Base-by-base conservation (phyloP, 1,140 invertebrate species). In the Ridgeia piscesae region DNA sequence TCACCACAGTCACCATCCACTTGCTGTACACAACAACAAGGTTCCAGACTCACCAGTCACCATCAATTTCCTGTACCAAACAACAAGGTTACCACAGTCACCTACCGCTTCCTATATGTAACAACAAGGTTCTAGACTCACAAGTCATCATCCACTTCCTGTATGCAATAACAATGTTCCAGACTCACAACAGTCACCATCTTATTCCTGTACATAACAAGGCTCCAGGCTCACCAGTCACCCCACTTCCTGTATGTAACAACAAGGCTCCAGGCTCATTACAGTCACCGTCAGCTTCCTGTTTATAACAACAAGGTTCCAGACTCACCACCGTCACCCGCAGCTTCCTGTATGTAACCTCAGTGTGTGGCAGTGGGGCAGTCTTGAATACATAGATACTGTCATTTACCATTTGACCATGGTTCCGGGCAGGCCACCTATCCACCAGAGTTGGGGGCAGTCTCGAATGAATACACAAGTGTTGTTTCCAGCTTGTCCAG, bases 121-220 rank as follows among this genome's bases (percentile, higher is more conserved):
- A 21, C 33, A 34, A 88, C 50, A 31, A n/a, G n/a, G n/a, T n/a
- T n/a, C n/a, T n/a, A n/a, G n/a, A n/a, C n/a, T n/a, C n/a, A n/a
- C n/a, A n/a, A 6, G 98, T 98, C 91, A 99, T 96, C 95, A 97
- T 97, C 94, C 97, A 96, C 42, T 98, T 97, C 1, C 97, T 98
- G 94, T 50, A 50, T 58, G 96, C 95, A 94, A 93, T 93, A 93
- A 92, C 48, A n/a, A n/a, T n/a, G n/a, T n/a, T n/a, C n/a, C n/a
- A n/a, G n/a, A n/a, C n/a, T n/a, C n/a, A 88, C 94, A 90, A 94
- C 42, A 93, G 94, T 91, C 90, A 91, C 92, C 14, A 35, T 42
- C 35, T 34, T 96, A 35, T 98, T 97, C 1, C 97, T 98, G 94
- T 50, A 50, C 77, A 96, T 95, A 94, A 93, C 93, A 93, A 92